Base-by-base conservation (phyloP, 2,797 vertebrate genomes). In the Zenarchopterus dispar region DNA sequence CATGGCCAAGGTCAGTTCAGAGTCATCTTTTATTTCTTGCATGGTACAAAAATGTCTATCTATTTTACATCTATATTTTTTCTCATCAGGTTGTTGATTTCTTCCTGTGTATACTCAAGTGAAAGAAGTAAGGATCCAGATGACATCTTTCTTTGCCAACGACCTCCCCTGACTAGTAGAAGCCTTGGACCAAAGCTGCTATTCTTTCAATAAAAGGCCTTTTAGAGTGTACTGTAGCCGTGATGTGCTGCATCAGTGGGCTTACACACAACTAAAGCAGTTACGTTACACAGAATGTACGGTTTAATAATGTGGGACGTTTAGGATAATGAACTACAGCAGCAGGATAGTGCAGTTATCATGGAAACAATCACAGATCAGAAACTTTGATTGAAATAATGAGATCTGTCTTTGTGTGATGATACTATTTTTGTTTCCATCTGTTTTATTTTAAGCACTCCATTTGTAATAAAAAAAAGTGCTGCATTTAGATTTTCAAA, bases 71-170 rank as follows among this genome's bases (percentile, higher is more conserved):
- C n/a, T 17, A 23, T 54, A 0, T 73, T 67, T 57, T 71, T 41
- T 26, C 17, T 44, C 11, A 28, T 33, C 75, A 97, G 96, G 93
- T 91, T 82, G 91, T 96, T 84, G 93, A 95, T 82, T 92, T 93
- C 42, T 96, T 94, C 89, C 93, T 97, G 88, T 95, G 93, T 84
- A 94, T 95, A 72, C 93, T 97, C 45, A 89, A 90, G 64, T 94
- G 91, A 94, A 2, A 44, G n/a, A 28, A 56, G 17, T 51, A 43
- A 77, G 60, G 67, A 83, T 54, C 22, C 56, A 33, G 26, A 66
- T n/a, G 17, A 2, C 5, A 52, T 28, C 3, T 2, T 49, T 47
- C 17, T 50, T 8, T 7, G 28, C 22, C 26, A 46, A 41, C n/a
- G 67, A 17, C 18, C 2, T 53, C 21, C 28, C 2, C 28, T 6